phyloP scores from a whole-genome alignment of 2,797 vertebrate genomes.

The Acridotheres tristis region DNA sequence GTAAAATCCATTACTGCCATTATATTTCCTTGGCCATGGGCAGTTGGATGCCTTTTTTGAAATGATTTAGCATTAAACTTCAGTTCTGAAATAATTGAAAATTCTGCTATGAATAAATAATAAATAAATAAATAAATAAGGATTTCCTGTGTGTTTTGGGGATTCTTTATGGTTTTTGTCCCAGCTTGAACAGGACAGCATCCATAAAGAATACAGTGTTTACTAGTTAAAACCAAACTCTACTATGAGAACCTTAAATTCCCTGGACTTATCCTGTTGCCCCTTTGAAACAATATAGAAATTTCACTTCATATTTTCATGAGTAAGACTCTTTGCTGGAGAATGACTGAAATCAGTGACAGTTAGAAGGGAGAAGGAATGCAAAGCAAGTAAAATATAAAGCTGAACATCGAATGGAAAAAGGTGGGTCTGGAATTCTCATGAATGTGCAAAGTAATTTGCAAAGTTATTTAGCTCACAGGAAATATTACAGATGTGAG shows the following conservation, averaged over 20 bases:
- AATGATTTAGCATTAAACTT: neutral
- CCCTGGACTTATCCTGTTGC: neutral
- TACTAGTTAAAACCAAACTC: neutral
- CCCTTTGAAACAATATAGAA: neutral
- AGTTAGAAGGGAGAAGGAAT: neutral
- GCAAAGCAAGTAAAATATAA: neutral
- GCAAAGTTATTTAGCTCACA: neutral
- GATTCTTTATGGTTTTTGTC: neutral
- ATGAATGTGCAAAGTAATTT: neutral
- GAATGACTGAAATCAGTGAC: neutral
- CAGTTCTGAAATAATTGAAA: neutral
- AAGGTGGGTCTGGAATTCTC: neutral
- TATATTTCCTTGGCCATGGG: neutral
- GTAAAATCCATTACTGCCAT: neutral
- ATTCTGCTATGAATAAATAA: neutral
- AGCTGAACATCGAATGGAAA: neutral
- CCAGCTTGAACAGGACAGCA: neutral
- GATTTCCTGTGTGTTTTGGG: neutral
- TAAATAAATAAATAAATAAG: neutral
- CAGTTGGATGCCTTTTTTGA: neutral
- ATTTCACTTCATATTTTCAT: neutral
- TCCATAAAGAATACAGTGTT: rapidly evolving
- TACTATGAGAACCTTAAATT: neutral
- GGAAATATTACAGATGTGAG: neutral
- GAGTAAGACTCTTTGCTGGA: neutral